These are phyloP conservation scores for Zeugodacus cucurbitae DNA, from an alignment of 1,140 invertebrate genomes.

Conservation along the genomic window DNA sequence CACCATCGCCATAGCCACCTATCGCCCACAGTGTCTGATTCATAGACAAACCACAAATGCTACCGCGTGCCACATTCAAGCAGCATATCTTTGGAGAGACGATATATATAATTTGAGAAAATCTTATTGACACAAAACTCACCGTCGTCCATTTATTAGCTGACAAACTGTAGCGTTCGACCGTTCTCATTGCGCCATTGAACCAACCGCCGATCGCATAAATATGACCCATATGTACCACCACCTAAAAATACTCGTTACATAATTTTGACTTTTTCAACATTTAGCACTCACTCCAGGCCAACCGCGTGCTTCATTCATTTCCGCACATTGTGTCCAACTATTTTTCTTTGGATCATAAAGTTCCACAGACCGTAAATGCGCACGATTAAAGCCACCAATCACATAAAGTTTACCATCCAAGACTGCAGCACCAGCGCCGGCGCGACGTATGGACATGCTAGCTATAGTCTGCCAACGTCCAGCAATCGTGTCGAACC, in stretches of 20 bases:
- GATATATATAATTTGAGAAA: no score
- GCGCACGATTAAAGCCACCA: neutral
- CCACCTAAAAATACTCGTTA: neutral
- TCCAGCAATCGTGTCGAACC: neutral
- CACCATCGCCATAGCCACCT: neutral
- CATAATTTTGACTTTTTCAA: neutral
- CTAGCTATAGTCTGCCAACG: neutral
- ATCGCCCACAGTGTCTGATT: neutral
- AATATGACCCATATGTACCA: neutral
- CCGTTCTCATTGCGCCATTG: neutral
- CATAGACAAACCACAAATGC: neutral
- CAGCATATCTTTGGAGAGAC: neutral
- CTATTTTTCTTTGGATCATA: neutral
- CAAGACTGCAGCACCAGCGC: neutral
- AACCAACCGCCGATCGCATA: neutral
- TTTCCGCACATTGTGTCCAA: neutral
- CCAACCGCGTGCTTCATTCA: slow-evolving; percentile 2
- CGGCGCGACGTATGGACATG: neutral
- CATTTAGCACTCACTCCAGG: neutral
- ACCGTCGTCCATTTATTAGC: neutral
- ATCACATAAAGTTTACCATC: neutral
- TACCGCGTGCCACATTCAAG: neutral
- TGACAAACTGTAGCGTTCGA: neutral
- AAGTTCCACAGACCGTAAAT: neutral
- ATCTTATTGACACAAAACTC: neutral